Conservation (phyloP, 2,797 vertebrate species). For the Gymnodraco acuticeps region DNA sequence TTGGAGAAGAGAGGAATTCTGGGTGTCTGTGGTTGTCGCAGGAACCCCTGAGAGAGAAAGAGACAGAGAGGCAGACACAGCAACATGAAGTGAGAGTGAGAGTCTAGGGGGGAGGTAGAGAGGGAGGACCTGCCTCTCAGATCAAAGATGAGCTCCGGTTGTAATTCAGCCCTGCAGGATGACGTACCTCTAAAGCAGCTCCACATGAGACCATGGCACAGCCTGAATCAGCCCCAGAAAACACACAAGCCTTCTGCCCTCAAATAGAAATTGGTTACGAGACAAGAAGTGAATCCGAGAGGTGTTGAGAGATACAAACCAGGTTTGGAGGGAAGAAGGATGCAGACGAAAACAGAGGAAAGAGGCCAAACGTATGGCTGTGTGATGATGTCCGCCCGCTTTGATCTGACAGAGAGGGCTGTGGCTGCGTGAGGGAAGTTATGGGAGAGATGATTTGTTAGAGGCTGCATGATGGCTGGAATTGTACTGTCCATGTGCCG, state of each 20-base stretch:
- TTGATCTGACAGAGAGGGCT: constrained; percentile 72
- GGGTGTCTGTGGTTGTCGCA: constrained; percentile 20
- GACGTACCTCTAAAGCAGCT: constrained; percentile 80
- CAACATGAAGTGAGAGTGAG: constrained; percentile 15
- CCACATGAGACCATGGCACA: constrained; percentile 77
- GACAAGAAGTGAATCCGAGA: constrained; percentile 39
- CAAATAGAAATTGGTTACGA: constrained; percentile 36
- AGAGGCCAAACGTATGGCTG: constrained; percentile 52
- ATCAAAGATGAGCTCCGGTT: constrained; percentile 81
- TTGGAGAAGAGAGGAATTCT: constrained; percentile 32
- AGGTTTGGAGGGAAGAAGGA: constrained; percentile 9
- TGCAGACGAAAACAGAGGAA: constrained; percentile 1
- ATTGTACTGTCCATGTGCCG: constrained; percentile 75
- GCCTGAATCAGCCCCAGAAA: constrained; percentile 67
- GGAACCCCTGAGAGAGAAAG: constrained; percentile 28
- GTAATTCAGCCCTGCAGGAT: constrained; percentile 78
- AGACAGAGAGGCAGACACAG: constrained; percentile 11
- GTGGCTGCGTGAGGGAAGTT: constrained; percentile 69
- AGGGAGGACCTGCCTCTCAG: constrained; percentile 62
- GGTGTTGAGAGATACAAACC: constrained; percentile 29
- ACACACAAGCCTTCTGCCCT: constrained; percentile 26
- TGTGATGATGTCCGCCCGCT: constrained; percentile 51
- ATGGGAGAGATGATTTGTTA: constrained; percentile 78
- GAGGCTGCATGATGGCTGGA: constrained; percentile 63
- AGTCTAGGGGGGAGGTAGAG: constrained; percentile 36